Evolutionary conservation across 2,797 vertebrate species (phyloP), one percentile per base, ranked within the genome.

Genomic region (Acanthurus lineatus): DNA sequence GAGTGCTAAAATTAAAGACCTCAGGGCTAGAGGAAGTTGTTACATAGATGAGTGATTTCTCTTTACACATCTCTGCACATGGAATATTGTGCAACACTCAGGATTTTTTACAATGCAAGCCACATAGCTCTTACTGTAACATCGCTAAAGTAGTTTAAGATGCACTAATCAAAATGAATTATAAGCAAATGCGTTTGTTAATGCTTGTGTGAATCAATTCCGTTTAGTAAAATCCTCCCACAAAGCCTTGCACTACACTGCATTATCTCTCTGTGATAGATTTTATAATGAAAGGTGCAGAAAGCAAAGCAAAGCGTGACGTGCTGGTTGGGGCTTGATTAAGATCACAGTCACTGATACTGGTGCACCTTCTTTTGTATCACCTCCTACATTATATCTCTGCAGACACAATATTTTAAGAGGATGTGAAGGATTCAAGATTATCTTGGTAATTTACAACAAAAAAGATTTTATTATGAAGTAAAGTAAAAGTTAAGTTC

Each of bases 1-100:
- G 69, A 56, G 73, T 49, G 76, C 70, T 82, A 75, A 79, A 85
- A 85, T 86, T 61, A 87, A 82, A 81, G 82, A 79, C 82, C 12
- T 40, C 57, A 70, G 79, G 61, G 82, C 78, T 52, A 69, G 59
- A 74, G 73, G 62, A 84, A 84, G 84, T 87, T 77, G 69, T 86
- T 88, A 87, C 63, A 57, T n/a, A 40, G 56, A 71, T 49, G 81
- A 73, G 78, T 77, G 7, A 88, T 89, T 85, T 68, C 61, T 75
- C 69, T 86, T 73, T 67, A 65, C 83, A 28, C 57, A 63, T 84
- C 68, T 76, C 17, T 73, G 52, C 65, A 62, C 63, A 20, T 22
- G 51, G 74, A 52, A 65, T 32, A 35, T 25, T 40, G 16, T 28
- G 51, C 71, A 60, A 47, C n/a, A 3, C 38, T 52, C 47, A 17